Evolutionary conservation across 2,113 vertebrate genomes (phyloP), one percentile per base, ranked within the genome.

Genomic region (Nerophis lumbriciformis): DNA sequence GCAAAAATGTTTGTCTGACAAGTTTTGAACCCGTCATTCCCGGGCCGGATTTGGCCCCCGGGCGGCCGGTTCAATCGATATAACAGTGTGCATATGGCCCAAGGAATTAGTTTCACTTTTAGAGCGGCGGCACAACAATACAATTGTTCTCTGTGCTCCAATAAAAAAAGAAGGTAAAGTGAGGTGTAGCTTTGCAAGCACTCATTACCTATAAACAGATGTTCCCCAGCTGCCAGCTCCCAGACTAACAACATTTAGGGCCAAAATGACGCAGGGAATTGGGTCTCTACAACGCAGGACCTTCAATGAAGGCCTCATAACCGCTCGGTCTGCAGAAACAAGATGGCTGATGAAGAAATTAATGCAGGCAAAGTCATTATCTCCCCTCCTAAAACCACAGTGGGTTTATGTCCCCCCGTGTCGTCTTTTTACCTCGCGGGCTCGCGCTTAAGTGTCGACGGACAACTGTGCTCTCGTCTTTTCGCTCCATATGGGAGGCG

Each of bases 311-410:
- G 76, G 83, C 84, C 85, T 79, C 81, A 70, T 85, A 88, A 87
- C 84, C 76, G 81, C 88, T 89, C 87, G 72, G 81, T 88, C 87
- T 89, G 87, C 65, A 85, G 85, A 89, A 91, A 90, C 89, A 91
- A 90, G 88, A 89, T 89, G 90, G 89, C 89, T 82, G 82, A 85
- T 80, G 79, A 81, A 85, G 87, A 88, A 90, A 90, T 89, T 83
- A 91, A 89, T 77, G 85, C 75, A 71, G 77, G 84, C 76, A 83
- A 88, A 90, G 87, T 87, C 87, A 90, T 91, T 91, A 90, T 84
- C 83, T 79, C 76, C 77, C 61, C 82, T 83, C 81, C 78, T 90
- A 89, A 89, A 90, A 91, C 81, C 85, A 80, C 78, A 85, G 86
- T 83, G 87, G 87, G 86, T 91, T 92, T 92, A 90, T 88, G 86